These are phyloP conservation scores for Anoplopoma fimbria DNA, from an alignment of 2,113 vertebrate species.

Conservation along the genomic window DNA sequence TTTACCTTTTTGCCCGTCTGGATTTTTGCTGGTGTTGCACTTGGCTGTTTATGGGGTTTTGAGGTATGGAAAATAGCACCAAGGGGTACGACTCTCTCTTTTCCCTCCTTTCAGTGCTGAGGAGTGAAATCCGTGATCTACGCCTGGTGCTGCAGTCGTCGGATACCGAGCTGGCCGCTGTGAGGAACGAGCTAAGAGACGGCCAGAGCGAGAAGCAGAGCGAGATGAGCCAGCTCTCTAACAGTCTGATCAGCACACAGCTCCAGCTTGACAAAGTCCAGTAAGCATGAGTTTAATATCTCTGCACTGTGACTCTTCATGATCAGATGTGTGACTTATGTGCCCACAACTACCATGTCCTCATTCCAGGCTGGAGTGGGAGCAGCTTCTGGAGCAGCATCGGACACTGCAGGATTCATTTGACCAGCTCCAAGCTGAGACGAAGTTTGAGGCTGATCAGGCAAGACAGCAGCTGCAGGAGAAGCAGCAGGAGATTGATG, in stretches of 20 bases:
- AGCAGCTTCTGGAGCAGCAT: slow-evolving; percentile 91
- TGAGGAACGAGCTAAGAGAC: slow-evolving; percentile 84
- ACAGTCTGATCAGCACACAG: slow-evolving; percentile 87
- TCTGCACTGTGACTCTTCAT: background rate
- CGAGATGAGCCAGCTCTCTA: slow-evolving; percentile 87
- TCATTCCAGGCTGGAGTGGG: slow-evolving; percentile 88
- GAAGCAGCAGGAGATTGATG: slow-evolving; percentile 83
- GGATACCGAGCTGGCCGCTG: slow-evolving; percentile 89
- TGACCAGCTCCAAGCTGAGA: slow-evolving; percentile 92
- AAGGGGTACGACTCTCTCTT: background rate
- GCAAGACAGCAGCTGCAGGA: slow-evolving; percentile 87
- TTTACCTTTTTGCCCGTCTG: background rate
- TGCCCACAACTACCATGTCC: background rate
- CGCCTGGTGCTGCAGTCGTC: slow-evolving; percentile 94
- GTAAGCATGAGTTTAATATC: slow-evolving; percentile 74
- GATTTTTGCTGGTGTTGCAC: background rate
- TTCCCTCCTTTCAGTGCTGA: slow-evolving; percentile 83
- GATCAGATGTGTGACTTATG: background rate
- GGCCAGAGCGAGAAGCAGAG: slow-evolving; percentile 84
- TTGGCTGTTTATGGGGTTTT: background rate
- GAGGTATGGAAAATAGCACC: too few species aligned
- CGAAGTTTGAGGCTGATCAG: slow-evolving; percentile 92
- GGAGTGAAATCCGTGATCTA: slow-evolving; percentile 92
- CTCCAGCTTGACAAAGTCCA: slow-evolving; percentile 92
- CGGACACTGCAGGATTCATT: slow-evolving; percentile 91